Percentiles rank a stretch among this genome's conserved stretches.
Conservation (phyloP, 2,113 vertebrate species). For the Anguilla japonica region DNA sequence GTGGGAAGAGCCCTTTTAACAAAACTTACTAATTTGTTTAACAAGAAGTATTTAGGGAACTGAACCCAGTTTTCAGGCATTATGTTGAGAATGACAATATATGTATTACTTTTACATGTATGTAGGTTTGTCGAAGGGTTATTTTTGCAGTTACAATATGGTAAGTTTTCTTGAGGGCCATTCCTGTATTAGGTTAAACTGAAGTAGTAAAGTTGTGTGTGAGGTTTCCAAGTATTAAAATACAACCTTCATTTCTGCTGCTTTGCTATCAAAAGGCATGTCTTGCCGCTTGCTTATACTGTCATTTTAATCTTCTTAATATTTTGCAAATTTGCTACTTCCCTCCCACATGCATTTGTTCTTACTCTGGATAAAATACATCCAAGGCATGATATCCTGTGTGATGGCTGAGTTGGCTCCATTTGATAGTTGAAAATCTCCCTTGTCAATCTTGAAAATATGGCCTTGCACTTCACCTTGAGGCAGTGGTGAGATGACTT, state of each 20-base stretch:
- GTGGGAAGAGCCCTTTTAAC: conserved; percentile 77
- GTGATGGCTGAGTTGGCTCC: neutral
- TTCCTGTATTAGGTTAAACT: neutral
- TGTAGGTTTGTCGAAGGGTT: neutral
- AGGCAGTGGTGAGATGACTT: too few relatives aligned
- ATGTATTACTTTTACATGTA: neutral
- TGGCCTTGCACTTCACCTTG: neutral
- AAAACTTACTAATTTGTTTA: conserved; percentile 47
- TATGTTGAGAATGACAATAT: neutral
- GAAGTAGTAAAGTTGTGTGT: neutral
- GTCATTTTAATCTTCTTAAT: neutral
- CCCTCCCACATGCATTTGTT: neutral
- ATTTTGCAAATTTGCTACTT: too few relatives aligned
- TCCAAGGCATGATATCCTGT: neutral
- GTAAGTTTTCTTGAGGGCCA: neutral
- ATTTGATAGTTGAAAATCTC: neutral
- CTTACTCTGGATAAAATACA: neutral
- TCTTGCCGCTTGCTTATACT: conserved; percentile 26
- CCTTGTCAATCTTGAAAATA: neutral
- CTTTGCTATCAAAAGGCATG: conserved; percentile 16
- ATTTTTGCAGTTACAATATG: neutral
- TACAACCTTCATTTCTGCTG: conserved; percentile 1
- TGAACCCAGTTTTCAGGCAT: conserved; percentile 55
- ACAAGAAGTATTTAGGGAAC: conserved; percentile 57
- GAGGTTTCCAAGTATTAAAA: neutral